phyloP scores from a whole-genome alignment of 2,888 invertebrate species.

The Vandiemenella viatica region DNA sequence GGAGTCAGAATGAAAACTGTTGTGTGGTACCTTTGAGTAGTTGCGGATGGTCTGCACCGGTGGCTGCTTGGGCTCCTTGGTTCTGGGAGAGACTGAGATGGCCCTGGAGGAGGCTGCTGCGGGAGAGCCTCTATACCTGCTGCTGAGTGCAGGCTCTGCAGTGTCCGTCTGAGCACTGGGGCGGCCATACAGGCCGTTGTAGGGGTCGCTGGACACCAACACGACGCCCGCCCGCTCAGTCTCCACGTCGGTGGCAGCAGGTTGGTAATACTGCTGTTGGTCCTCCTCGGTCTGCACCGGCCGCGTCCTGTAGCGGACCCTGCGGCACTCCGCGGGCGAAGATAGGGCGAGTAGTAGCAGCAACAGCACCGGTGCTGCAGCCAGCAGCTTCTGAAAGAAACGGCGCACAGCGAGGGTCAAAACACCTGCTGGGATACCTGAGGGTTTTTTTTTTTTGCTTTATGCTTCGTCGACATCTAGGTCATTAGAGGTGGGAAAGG shows the following conservation, averaged over 20 bases:
- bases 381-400: conserved; percentile 6
- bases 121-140: conserved; percentile 21
- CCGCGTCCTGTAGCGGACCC: conserved; percentile 34
- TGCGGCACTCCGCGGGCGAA: conserved; percentile 26
- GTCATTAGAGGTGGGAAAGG: too few species aligned
- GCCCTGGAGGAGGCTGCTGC: conserved; percentile 17
- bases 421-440: too few species aligned
- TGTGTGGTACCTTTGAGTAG: conserved; percentile 71
- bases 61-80: conserved; percentile 47
- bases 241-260: conserved; percentile 23
- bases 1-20: too few species aligned
- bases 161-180: conserved; percentile 21
- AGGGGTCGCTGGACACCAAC: conserved; percentile 30
- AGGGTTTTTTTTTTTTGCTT: too few species aligned
- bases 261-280: conserved; percentile 28
- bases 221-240: conserved; percentile 24
- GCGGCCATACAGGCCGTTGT: conserved; percentile 33
- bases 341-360: conserved; percentile 3
- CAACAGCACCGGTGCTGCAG: background rate
- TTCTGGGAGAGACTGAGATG: conserved; percentile 27
- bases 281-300: conserved; percentile 32
- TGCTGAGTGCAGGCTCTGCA: conserved; percentile 2
- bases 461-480: too few species aligned
- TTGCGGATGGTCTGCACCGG: conserved; percentile 71
- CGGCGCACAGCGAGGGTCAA: too few species aligned